Conservation (phyloP, 2,797 vertebrate species). For the Pogoniulus pusillus region DNA sequence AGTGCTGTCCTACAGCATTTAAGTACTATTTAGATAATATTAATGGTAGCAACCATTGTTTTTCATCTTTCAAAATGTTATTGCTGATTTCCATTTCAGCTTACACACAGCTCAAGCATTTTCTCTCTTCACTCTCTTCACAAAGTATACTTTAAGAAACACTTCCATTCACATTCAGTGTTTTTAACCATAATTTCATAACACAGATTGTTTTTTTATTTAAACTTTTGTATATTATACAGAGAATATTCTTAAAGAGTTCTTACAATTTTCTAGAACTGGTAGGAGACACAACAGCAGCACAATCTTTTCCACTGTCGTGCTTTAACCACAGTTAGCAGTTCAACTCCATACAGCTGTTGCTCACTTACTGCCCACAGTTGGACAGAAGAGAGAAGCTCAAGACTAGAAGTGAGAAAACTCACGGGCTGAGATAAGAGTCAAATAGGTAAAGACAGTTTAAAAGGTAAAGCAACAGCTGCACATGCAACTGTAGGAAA, state of each 20-base stretch:
- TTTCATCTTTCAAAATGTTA: background rate
- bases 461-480: background rate
- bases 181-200: background rate
- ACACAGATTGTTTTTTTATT: background rate
- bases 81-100: background rate
- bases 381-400: background rate
- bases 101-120: background rate
- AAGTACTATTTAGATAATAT: background rate
- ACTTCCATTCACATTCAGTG: background rate
- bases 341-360: background rate
- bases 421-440: background rate
- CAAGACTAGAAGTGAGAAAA: background rate
- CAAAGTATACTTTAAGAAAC: background rate
- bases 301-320: background rate
- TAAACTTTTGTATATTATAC: background rate
- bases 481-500: background rate
- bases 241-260: background rate
- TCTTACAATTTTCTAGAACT: background rate
- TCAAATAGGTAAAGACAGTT: background rate
- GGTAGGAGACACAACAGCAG: background rate
- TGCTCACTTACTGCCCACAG: accelerated
- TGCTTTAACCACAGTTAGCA: background rate
- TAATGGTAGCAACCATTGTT: background rate
- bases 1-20: background rate
- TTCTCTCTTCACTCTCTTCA: background rate